Percentiles rank a stretch among this genome's conserved stretches.
phyloP scores from a whole-genome alignment of 2,113 vertebrate genomes.

The Albula goreensis region DNA sequence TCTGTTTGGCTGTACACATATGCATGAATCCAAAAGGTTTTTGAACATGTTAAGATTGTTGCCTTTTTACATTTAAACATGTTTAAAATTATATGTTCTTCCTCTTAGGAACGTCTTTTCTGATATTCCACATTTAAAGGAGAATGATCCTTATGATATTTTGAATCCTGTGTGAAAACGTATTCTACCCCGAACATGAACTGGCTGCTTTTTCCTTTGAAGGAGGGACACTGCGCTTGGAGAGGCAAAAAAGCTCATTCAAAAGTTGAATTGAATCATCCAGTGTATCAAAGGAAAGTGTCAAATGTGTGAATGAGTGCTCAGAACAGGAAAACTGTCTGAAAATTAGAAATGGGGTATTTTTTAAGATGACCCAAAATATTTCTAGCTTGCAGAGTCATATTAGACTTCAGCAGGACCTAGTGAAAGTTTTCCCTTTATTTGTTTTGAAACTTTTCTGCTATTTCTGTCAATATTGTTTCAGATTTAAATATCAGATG shows the following conservation, averaged over 20 bases:
- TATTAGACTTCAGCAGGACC: background rate
- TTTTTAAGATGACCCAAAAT: background rate
- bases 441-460: background rate
- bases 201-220: background rate
- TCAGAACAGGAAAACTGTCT: background rate
- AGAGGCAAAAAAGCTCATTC: background rate
- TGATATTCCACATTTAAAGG: background rate
- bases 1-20: constrained; percentile 28
- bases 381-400: background rate
- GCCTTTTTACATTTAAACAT: background rate
- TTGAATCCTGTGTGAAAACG: background rate
- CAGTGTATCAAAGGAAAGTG: background rate
- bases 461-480: background rate
- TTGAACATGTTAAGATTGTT: background rate
- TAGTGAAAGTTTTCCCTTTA: background rate
- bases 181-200: background rate
- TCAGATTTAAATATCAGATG: background rate
- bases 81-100: background rate
- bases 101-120: background rate
- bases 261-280: background rate
- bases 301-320: background rate
- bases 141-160: background rate
- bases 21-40: constrained; percentile 30
- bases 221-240: background rate
- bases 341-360: background rate